Conservation (phyloP, 2,888 invertebrate genomes). For the Plebejus argus region DNA sequence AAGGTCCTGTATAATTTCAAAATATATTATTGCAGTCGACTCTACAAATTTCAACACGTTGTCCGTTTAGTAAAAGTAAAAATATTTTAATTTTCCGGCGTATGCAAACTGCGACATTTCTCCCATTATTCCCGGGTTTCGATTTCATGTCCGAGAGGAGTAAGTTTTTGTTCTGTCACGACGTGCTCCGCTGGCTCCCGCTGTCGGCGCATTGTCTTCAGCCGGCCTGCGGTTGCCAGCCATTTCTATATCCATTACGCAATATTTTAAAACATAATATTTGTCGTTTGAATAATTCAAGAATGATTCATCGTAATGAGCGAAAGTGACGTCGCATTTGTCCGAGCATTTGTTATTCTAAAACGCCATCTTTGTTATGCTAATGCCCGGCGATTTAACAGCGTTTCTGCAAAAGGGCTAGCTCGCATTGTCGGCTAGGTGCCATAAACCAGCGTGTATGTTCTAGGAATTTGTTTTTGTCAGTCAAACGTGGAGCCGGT, state of each 20-base stretch:
- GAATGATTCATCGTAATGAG: slow-evolving; percentile 50
- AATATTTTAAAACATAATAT: slow-evolving; percentile 31
- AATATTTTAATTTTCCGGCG: slow-evolving; percentile 70
- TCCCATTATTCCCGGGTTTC: slow-evolving; percentile 67
- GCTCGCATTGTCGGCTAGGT: slow-evolving; percentile 52
- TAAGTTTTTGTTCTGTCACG: slow-evolving; percentile 72
- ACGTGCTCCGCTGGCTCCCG: slow-evolving; percentile 63
- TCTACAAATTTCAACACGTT: slow-evolving; percentile 51
- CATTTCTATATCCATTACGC: slow-evolving; percentile 32
- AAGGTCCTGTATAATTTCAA: not conserved
- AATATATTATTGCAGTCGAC: slow-evolving; percentile 42
- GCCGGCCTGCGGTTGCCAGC: slow-evolving; percentile 63
- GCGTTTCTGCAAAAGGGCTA: slow-evolving; percentile 68
- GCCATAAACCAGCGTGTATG: slow-evolving; percentile 57
- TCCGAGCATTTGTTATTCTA: slow-evolving; percentile 58
- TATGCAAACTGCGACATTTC: slow-evolving; percentile 67
- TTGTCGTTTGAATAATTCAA: slow-evolving; percentile 31
- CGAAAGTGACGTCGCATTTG: slow-evolving; percentile 65
- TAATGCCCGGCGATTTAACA: slow-evolving; percentile 71
- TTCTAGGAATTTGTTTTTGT: slow-evolving; percentile 58
- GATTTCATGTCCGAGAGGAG: slow-evolving; percentile 71
- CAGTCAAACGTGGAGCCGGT: slow-evolving; percentile 37
- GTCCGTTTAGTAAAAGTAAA: slow-evolving; percentile 62
- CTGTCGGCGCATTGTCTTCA: slow-evolving; percentile 62
- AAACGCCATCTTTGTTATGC: slow-evolving; percentile 75